Conservation (phyloP, 2,113 vertebrate species). For the Cynoglossus semilaevis region DNA sequence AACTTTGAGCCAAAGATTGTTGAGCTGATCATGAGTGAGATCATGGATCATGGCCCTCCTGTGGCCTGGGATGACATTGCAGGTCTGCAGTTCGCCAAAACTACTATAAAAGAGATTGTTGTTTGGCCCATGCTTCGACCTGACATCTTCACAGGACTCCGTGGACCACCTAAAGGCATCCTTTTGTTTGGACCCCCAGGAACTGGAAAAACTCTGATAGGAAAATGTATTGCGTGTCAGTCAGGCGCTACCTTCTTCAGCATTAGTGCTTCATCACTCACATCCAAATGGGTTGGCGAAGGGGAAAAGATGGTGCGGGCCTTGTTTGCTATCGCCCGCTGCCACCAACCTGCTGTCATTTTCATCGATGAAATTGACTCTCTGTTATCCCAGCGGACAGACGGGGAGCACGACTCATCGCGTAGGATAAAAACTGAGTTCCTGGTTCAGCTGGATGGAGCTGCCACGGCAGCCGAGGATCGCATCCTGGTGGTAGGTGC, state of each 20-base stretch:
- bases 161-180: constrained; percentile 95
- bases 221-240: constrained; percentile 95
- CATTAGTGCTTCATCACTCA: constrained; percentile 95
- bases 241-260: constrained; percentile 97
- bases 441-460: constrained; percentile 94
- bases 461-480: constrained; percentile 89
- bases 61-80: constrained; percentile 94
- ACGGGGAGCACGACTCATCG: constrained; percentile 93
- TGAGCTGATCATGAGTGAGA: constrained; percentile 94
- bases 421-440: constrained; percentile 97
- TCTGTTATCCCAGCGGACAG: constrained; percentile 89
- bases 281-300: constrained; percentile 97
- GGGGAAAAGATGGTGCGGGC: constrained; percentile 98
- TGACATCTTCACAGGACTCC: constrained; percentile 92
- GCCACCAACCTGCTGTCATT: constrained; percentile 94
- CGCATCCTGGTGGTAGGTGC: constrained; percentile 93
- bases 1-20: constrained; percentile 94
- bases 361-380: constrained; percentile 98
- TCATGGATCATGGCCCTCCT: constrained; percentile 92
- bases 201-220: constrained; percentile 96
- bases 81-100: constrained; percentile 93
- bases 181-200: constrained; percentile 94
- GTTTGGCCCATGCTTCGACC: constrained; percentile 98
- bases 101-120: constrained; percentile 94
- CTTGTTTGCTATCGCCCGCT: constrained; percentile 88